Conservation (phyloP, 2,797 vertebrate genomes). For the Sebastes oblongus region DNA sequence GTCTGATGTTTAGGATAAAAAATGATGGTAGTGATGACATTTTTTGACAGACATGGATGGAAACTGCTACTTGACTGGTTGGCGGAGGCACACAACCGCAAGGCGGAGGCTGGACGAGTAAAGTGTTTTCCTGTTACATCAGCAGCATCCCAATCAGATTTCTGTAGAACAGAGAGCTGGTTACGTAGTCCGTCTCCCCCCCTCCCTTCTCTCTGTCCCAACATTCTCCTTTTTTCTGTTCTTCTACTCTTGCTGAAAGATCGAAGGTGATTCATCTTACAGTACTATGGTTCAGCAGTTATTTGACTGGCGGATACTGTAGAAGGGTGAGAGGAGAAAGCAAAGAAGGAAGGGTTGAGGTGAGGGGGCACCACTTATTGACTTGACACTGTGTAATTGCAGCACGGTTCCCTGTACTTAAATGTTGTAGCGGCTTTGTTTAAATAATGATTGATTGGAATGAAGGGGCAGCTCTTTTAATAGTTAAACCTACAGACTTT, state of each 20-base stretch:
- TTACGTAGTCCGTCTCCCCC: no score
- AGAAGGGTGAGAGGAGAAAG: neutral
- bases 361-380: conserved; percentile 9
- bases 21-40: no score
- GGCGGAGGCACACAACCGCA: no score
- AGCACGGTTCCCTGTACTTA: neutral
- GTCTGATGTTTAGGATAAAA: no score
- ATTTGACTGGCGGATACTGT: neutral
- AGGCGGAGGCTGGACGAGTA: neutral
- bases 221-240: neutral
- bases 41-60: no score
- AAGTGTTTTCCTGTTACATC: neutral
- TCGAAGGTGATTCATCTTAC: conserved; percentile 26
- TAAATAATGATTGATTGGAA: neutral
- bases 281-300: neutral
- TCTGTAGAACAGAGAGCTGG: neutral
- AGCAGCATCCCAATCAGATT: neutral
- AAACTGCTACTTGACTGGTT: no score
- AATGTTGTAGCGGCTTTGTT: neutral
- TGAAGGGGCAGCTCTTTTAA: neutral
- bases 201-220: neutral
- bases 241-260: neutral
- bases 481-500: neutral
- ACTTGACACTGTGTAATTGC: conserved; percentile 7
- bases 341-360: neutral